Evolutionary conservation across 2,797 vertebrate species (phyloP).

Genomic region (Rachycentron canadum): DNA sequence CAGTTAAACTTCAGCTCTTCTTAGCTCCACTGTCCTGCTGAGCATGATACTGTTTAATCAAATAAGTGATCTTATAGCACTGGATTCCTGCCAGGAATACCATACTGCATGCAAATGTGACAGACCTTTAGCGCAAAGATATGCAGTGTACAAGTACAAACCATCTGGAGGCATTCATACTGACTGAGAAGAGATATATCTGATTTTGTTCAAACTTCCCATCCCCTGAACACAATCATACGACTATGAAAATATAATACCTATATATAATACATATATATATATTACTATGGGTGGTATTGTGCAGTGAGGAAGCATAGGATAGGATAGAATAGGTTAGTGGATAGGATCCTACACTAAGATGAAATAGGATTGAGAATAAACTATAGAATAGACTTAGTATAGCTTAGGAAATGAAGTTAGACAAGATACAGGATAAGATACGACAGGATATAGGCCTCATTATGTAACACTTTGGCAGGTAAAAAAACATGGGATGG

Average conservation of each 20-base stretch:
- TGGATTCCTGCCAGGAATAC: constrained; percentile 75
- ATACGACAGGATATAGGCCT: not conserved
- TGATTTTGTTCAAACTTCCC: constrained; percentile 20
- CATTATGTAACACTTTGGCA: not conserved
- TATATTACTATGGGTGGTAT: not conserved
- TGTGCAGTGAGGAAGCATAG: not conserved
- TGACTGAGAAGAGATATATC: constrained; percentile 39
- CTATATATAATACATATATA: not conserved
- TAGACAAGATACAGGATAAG: not conserved
- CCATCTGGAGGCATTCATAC: constrained; percentile 68
- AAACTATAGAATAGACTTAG: not conserved
- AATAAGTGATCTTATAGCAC: constrained; percentile 80
- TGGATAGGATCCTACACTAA: not conserved
- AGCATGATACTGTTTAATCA: constrained; percentile 82
- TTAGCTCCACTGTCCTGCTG: constrained; percentile 63
- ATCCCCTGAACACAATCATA: constrained; percentile 3
- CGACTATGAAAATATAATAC: not conserved
- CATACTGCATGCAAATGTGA: constrained; percentile 78
- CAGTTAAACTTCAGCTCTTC: constrained; percentile 58
- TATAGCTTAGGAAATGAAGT: not conserved
- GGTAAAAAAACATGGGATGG: not conserved
- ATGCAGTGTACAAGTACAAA: constrained; percentile 65
- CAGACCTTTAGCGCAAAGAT: constrained; percentile 65
- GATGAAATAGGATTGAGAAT: not conserved
- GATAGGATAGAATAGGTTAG: not conserved